phyloP scores from a whole-genome alignment of 92 coral and sea anemone species.

The Phenganax marumi region DNA sequence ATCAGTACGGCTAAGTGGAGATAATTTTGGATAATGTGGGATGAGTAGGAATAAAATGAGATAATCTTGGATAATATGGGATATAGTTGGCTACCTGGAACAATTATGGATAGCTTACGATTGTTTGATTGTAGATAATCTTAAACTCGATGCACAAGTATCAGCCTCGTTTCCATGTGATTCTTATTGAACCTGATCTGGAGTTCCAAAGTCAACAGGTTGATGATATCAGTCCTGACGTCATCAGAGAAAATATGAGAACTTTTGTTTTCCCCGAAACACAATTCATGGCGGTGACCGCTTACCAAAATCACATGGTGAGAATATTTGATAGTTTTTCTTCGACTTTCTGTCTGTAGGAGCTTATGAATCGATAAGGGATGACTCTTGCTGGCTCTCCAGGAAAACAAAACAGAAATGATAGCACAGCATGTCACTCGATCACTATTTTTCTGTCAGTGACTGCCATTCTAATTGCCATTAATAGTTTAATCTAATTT shows the following conservation, averaged over 20 bases:
- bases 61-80: too few relatives aligned
- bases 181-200: constrained; percentile 52
- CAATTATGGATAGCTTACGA: too few relatives aligned
- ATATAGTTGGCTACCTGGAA: not conserved
- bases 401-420: not conserved
- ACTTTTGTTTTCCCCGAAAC: constrained; percentile 87
- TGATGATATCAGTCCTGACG: constrained; percentile 71
- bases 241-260: constrained; percentile 64
- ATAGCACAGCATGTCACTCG: not conserved
- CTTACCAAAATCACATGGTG: constrained; percentile 95
- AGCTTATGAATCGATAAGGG: too few relatives aligned
- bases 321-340: constrained; percentile 13
- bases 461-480: constrained; percentile 20
- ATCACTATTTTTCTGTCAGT: not conserved
- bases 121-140: constrained; percentile 66
- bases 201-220: constrained; percentile 33
- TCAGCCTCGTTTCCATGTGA: constrained; percentile 97
- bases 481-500: constrained; percentile 36
- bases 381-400: too few relatives aligned
- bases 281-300: constrained; percentile 96
- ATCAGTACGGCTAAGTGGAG: too few relatives aligned
- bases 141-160: constrained; percentile 98
- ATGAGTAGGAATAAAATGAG: not conserved
- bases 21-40: too few relatives aligned
- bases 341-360: too few relatives aligned